phyloP scores from a whole-genome alignment of 2,888 invertebrate genomes.

The Dexiosoma caninum region DNA sequence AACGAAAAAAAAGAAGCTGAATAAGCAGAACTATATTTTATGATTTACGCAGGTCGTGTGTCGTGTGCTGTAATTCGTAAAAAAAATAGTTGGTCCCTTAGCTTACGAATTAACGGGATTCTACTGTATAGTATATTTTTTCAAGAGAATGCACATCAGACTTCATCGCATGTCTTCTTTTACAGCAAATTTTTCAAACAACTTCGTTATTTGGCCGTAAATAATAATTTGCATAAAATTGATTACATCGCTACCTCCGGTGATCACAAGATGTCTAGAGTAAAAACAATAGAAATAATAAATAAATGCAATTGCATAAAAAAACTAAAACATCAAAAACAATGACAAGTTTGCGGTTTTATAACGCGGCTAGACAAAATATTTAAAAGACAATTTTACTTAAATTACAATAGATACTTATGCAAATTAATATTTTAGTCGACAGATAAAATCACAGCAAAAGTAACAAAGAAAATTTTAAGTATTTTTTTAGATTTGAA shows the following conservation, averaged over 20 bases:
- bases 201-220: neutral
- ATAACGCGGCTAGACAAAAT: constrained; percentile 15
- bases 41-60: no score
- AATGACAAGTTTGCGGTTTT: neutral
- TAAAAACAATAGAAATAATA: neutral
- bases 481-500: no score
- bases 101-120: no score
- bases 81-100: no score
- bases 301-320: constrained; percentile 2
- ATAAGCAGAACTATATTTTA: no score
- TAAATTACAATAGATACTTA: neutral
- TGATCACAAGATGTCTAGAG: constrained; percentile 39
- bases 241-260: constrained; percentile 13
- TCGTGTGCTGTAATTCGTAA: no score
- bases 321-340: neutral
- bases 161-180: no score
- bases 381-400: neutral
- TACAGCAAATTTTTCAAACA: neutral
- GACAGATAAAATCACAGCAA: neutral
- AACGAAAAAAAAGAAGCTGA: no score
- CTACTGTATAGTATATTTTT: no score
- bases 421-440: constrained; percentile 36
- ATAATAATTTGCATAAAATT: constrained; percentile 36
- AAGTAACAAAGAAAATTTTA: no score
- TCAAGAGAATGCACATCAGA: no score